Evolutionary conservation across 1,140 invertebrate genomes (phyloP), one percentile per base, ranked within the genome.

Genomic region (Orchestia grillus): DNA sequence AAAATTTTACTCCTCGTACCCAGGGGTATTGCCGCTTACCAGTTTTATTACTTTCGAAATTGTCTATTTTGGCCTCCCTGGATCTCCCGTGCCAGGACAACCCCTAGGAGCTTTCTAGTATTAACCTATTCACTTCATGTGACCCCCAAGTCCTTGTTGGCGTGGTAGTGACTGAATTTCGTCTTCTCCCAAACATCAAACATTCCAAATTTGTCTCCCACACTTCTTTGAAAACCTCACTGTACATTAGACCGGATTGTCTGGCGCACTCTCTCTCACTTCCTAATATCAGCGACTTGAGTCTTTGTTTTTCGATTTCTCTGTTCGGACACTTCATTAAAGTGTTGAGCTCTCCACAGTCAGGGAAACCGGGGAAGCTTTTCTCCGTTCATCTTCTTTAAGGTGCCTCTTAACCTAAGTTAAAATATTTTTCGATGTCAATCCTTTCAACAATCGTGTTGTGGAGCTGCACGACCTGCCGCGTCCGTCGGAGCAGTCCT

Each of bases 391-490:
- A 94, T 94, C 44, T 44, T 45, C 92, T 8, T 94, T 19, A 94
- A 94, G 92, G 43, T 40, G 44, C 92, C 44, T 94, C 92, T 44
- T 45, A 94, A 94, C 43, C 40, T 40, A 90, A 94, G 92, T 94
- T 94, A 94, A 94, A 94, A 94, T 94, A 94, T 94, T 94, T 94
- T 47, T 94, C 92, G 92, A 94, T 94, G 92, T 94, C 92, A 94
- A 94, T 94, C 92, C 92, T 44, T 45, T 42, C 43, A 44, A 44
- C 92, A 94, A 94, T 94, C 92, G 92, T 94, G 92, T 94, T 94
- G 92, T 47, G 8, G 92, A 94, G 44, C 92, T 94, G 92, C 92
- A 94, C 92, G 92, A 94, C 44, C 92, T 47, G 43, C 44, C 92
- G 44, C 43, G 92, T 47, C 36, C 40, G 43, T 94, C 43, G 8